Base-by-base conservation (phyloP, 2,888 invertebrate genomes). In the Lasioglossum marginatum region DNA sequence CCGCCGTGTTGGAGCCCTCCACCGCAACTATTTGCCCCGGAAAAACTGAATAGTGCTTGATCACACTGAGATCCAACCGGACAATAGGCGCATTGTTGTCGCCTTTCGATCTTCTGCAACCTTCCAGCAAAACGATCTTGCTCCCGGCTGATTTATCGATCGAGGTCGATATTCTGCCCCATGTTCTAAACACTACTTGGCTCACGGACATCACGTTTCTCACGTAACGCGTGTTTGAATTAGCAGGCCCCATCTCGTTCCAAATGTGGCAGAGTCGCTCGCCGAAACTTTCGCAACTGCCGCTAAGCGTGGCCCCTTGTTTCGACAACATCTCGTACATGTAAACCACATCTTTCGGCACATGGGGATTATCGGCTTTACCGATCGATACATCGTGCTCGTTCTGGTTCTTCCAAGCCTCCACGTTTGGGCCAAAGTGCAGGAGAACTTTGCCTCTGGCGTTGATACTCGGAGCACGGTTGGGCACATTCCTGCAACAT, bases 11-110 rank as follows among this genome's bases (percentile, higher is more conserved):
- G 8, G 96, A 96, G 0, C 98, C 98, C 78, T 97, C 96, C 85
- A 97, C 96, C 68, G 97, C 97, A 16, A 98, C 97, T 75, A 97
- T 96, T 96, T 98, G 98, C 0, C 98, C 98, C 37, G 98, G 97
- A 93, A 97, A 98, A 84, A 98, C 93, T 0, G 97, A 97, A 93
- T 97, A 97, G 87, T 96, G 96, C 75, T 96, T 95, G 1, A 97
- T 88, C 63, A 95, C 94, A 12, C 94, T 94, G 8, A 97, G 92
- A 93, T 96, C 96, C 57, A 97, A 87, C 43, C 90, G 89, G 2
- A 93, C 84, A 57, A 80, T 19, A 0, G 89, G 91, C 75, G 96
- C 95, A 91, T 95, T 95, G 91, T 96, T 94, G 89, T 96, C 96
- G 12, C 97, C 97, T 93, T 98, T 97, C 14, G 98, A 85, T 45